Conservation (phyloP, 1,140 invertebrate species). For the Drosophila sechellia region DNA sequence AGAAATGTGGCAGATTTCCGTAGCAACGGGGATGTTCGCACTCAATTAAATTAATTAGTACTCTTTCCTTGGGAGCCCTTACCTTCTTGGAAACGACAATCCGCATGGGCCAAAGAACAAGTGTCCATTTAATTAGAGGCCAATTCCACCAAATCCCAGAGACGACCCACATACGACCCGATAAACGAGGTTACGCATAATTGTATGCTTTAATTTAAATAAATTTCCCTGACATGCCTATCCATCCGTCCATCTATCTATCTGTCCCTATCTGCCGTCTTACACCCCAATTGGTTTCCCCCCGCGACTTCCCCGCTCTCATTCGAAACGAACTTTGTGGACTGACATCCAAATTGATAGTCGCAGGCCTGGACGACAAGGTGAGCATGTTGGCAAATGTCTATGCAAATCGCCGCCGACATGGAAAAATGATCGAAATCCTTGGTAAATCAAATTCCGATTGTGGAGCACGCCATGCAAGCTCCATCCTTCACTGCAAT, state of each 20-base stretch:
- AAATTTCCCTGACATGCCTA: constrained; percentile 65
- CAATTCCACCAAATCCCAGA: constrained; percentile 43
- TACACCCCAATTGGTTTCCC: neutral
- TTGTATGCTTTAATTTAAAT: constrained; percentile 75
- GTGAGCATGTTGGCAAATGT: constrained; percentile 30
- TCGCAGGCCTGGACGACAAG: constrained; percentile 44
- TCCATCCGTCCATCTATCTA: constrained; percentile 27
- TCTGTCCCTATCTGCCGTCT: constrained; percentile 15
- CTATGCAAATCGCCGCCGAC: constrained; percentile 69
- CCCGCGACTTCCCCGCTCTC: neutral
- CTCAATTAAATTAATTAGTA: constrained; percentile 50
- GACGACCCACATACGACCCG: constrained; percentile 49
- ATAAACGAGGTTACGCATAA: constrained; percentile 71
- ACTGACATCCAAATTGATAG: constrained; percentile 68
- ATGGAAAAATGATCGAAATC: constrained; percentile 76
- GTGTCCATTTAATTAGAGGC: constrained; percentile 59
- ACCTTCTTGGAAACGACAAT: constrained; percentile 29
- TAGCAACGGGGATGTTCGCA: constrained; percentile 7
- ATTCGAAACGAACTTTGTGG: constrained; percentile 18
- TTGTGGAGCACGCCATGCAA: constrained; percentile 69
- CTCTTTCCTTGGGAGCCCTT: neutral
- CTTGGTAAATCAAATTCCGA: constrained; percentile 79
- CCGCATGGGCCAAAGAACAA: constrained; percentile 24
- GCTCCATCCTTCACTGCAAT: constrained; percentile 21
- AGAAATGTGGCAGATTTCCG: neutral